Evolutionary conservation across 37 sponge, comb jelly and placozoan species (phyloP).

Genomic region (Ephydatia muelleri): DNA sequence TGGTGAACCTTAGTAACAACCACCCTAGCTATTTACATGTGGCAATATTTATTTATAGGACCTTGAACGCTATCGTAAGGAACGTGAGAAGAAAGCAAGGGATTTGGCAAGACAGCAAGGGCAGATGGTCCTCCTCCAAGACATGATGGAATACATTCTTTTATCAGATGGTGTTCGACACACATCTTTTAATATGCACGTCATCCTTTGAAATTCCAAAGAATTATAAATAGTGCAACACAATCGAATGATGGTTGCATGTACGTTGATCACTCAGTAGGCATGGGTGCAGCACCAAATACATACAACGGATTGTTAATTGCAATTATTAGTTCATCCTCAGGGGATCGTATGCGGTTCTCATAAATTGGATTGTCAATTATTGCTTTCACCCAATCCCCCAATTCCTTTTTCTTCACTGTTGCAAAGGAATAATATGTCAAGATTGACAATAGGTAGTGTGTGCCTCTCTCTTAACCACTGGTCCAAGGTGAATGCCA

Average conservation of each 20-base stretch:
- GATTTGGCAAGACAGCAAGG: neutral
- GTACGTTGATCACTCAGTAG: neutral
- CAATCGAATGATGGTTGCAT: neutral
- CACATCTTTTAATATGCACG: too few relatives aligned
- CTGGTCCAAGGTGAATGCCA: conserved; percentile 56
- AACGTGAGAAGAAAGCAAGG: conserved; percentile 21
- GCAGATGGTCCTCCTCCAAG: neutral
- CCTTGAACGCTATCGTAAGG: conserved; percentile 12
- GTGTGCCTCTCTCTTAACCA: conserved; percentile 78
- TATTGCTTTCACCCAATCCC: conserved; percentile 55
- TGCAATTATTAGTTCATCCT: conserved; percentile 65
- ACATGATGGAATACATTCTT: neutral
- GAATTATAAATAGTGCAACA: neutral
- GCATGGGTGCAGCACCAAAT: neutral
- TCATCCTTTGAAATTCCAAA: too few relatives aligned
- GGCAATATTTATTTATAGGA: conserved; percentile 8
- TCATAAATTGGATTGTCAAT: conserved; percentile 70
- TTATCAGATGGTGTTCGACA: too few relatives aligned
- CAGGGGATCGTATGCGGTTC: conserved; percentile 41
- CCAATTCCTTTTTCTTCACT: conserved; percentile 52
- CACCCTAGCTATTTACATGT: neutral
- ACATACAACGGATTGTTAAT: conserved; percentile 76
- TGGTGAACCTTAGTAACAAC: neutral
- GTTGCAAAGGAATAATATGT: conserved; percentile 50
- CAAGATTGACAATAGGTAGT: conserved; percentile 58